A percentile compares a stretch with the other conserved stretches of the same genome.
Conservation (phyloP, 2,888 invertebrate genomes). For the Marronus borbonicus region DNA sequence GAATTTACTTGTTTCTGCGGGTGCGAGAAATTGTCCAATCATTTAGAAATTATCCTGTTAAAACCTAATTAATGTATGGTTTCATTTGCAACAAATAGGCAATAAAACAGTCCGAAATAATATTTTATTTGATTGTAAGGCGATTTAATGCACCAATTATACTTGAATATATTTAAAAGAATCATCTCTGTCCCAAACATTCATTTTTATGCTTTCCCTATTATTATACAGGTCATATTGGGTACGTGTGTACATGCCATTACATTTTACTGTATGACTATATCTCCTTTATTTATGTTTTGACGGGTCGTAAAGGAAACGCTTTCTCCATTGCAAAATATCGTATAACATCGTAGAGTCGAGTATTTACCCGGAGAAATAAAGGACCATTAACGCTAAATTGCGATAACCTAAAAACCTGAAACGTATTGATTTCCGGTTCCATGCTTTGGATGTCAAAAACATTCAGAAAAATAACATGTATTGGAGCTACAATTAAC, state of each 20-base stretch:
- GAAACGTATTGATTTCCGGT: slow-evolving; percentile 25
- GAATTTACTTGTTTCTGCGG: too few relatives aligned
- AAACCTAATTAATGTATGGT: too few relatives aligned
- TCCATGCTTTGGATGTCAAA: slow-evolving; percentile 3
- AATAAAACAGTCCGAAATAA: too few relatives aligned
- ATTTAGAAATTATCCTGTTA: too few relatives aligned
- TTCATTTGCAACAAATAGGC: too few relatives aligned
- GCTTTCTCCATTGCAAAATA: slow-evolving; percentile 17
- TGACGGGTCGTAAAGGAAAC: slow-evolving; percentile 1
- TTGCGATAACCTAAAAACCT: slow-evolving; percentile 29
- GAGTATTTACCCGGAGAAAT: slow-evolving; percentile 17
- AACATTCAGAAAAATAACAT: slow-evolving; percentile 17
- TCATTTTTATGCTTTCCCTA: too few relatives aligned
- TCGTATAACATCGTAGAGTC: slow-evolving; percentile 7
- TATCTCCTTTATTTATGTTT: slow-evolving; percentile 20
- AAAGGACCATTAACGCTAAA: slow-evolving; percentile 29
- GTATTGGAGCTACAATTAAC: not conserved
- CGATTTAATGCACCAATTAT: too few relatives aligned
- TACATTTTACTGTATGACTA: not conserved
- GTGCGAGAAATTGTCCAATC: too few relatives aligned
- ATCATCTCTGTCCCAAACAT: too few relatives aligned
- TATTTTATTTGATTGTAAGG: too few relatives aligned
- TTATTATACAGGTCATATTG: too few relatives aligned
- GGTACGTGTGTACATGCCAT: not conserved
- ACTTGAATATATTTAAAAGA: too few relatives aligned